Conservation (phyloP, 1,140 invertebrate species). For the Arion vulgaris region DNA sequence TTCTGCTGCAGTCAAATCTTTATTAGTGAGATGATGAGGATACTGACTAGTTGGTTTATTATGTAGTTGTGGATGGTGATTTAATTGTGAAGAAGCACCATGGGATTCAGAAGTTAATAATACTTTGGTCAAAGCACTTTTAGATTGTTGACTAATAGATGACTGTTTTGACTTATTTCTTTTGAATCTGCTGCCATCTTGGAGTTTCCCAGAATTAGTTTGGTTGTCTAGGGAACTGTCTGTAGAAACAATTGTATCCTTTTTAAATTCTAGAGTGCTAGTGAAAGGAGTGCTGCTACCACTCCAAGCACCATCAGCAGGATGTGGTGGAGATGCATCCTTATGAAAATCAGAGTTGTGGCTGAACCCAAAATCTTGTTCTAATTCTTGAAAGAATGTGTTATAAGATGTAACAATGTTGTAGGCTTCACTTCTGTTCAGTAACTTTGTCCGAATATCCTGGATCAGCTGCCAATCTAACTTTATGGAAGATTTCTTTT, state of each 20-base stretch:
- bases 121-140: not conserved
- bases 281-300: constrained; percentile 12
- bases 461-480: constrained; percentile 45
- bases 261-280: constrained; percentile 35
- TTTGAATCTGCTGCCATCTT: not conserved
- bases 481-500: not conserved
- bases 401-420: constrained; percentile 51
- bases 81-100: not conserved
- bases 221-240: constrained; percentile 21
- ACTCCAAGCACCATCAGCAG: constrained; percentile 3
- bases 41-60: not conserved
- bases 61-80: not conserved
- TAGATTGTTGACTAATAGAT: not conserved
- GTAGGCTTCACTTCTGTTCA: constrained; percentile 46
- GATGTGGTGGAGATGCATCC: no score
- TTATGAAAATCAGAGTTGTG: not conserved
- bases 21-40: not conserved
- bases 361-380: constrained; percentile 36
- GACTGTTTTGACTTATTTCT: not conserved
- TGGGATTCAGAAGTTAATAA: not conserved
- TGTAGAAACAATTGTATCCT: constrained; percentile 3
- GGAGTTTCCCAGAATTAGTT: not conserved
- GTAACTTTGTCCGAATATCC: constrained; percentile 46
- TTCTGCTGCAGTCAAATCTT: not conserved
- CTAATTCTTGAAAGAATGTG: constrained; percentile 45